Evolutionary conservation across 2,888 invertebrate genomes (phyloP), one percentile per base, ranked within the genome.

Genomic region (Schizotus pectinicornis): DNA sequence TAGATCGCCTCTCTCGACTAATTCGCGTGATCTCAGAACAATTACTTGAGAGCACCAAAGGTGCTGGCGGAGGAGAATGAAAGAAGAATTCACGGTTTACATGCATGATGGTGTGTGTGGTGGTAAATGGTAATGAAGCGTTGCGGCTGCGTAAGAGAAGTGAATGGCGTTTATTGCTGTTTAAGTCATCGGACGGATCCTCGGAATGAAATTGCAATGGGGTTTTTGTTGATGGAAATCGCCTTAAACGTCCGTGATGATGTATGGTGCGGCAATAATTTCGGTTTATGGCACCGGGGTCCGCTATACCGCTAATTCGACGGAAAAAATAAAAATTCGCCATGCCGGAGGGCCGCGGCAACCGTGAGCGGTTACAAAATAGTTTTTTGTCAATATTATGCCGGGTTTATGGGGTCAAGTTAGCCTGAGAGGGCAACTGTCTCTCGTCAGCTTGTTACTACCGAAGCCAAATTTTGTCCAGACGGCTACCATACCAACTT

Each of bases 201-300:
- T 59, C 41, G 63, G 68, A 67, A 70, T 68, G 70, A 65, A 68
- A 71, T 67, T 68, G 70, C 67, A 67, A 70, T 69, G 58, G 61
- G 63, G 65, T 71, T 71, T 70, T 71, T 70, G 63, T 65, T 57
- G 62, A 63, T 63, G 64, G 63, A 68, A 67, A 67, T 70, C 68
- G 71, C 61, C 69, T 69, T 72, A 71, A 73, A 72, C 65, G 72
- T 72, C 73, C 66, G 48, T 50, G 56, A 67, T 74, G 72, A 74
- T 74, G 72, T 69, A 74, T 67, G 68, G 69, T 61, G 61, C 56
- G 60, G 71, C 63, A 65, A 68, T 72, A 71, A 73, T 71, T 73
- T 67, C 61, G 63, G 63, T 72, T 74, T 73, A 74, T 63, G 56
- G 56, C 61, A 59, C 59, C 56, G 51, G 22, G 22, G 64, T 57